Evolutionary conservation across 2,113 vertebrate genomes (phyloP), one percentile per base, ranked within the genome.

Genomic region (Semicossyphus pulcher): DNA sequence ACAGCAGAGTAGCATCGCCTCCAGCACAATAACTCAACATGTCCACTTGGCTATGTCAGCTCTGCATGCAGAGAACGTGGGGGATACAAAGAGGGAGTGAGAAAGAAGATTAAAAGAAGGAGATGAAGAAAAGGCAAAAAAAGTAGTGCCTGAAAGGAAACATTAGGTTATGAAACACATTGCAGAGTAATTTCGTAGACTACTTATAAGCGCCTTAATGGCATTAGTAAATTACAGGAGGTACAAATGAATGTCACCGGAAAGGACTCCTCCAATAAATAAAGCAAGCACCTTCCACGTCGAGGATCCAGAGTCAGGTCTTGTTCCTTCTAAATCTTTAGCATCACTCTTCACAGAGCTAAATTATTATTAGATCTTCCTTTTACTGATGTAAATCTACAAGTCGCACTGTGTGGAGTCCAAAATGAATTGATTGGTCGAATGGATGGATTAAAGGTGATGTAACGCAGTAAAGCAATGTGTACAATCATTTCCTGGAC

Each of bases 1-100:
- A 78, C 85, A 81, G 83, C 74, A 69, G 76, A 88, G 83, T 79
- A 85, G 80, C 65, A 84, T 80, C 1, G 88, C 88, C 88, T 87
- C 80, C 58, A 83, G 89, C 87, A 81, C 83, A 87, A 89, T 88
- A 88, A 90, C 89, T 89, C 91, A 87, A 83, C 88, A 88, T 85
- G 88, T 91, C 88, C 80, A 87, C 85, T 87, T 90, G 89, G 88
- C 81, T 84, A 81, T 85, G 88, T 86, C 81, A 85, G 75, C 67
- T 63, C 70, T 71, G 79, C 76, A 71, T 86, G 74, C 53, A 82
- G 57, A 74, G 49, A 78, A 76, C 60, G 63, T 66, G 47, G 60
- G 69, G 58, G 74, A 53, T 68, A 69, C 39, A 81, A 58, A 59
- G 41, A 70, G 52, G 60, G 57, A 62, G n/a, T 37, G 41, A 48